Evolutionary conservation across 37 sponge, comb jelly and placozoan genomes (phyloP), one percentile per base, ranked within the genome.

Genomic region (Halisarca cf. caerulea): DNA sequence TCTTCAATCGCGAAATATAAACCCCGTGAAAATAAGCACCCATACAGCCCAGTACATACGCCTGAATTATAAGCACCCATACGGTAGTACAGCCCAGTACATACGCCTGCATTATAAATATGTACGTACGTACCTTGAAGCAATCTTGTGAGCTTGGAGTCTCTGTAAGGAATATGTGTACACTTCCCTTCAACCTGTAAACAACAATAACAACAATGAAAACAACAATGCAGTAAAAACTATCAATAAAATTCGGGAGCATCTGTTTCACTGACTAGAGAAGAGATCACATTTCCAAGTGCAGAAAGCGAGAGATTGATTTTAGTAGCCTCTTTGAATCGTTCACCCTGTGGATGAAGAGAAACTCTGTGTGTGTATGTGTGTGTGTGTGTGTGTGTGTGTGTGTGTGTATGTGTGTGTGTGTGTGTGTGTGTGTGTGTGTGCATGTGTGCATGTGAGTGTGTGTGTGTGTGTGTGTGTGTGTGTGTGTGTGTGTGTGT

Each of bases 241-340:
- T 11, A 55, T n/a, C n/a, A n/a, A n/a, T n/a, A n/a, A n/a, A n/a
- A n/a, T n/a, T n/a, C n/a, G n/a, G n/a, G n/a, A n/a, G n/a, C n/a
- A n/a, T n/a, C n/a, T n/a, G n/a, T n/a, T n/a, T 47, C 30, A 28
- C 64, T 15, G 7, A 95, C 99, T 79, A 99, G 88, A 20, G 99
- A 91, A 41, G 94, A 94, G 28, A 99, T 99, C 40, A 99, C 99
- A 85, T 99, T 99, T 3, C 99, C 97, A 34, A 99, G 92, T 27
- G 97, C 93, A 42, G 99, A 99, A 38, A 99, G 89, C 0, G 99
- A 99, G 34, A 96, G 88, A 75, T 99, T 99, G 71, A 99, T 99
- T 85, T 96, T 94, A 0, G 95, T 96, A 3, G 97, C 95, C 66
- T 99, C 97, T 38, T 95, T 88, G 83, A 99, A 96, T 38, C 94